Evolutionary conservation across 2,797 vertebrate genomes (phyloP), one percentile per base, ranked within the genome.

Genomic region (Trachops cirrhosus): DNA sequence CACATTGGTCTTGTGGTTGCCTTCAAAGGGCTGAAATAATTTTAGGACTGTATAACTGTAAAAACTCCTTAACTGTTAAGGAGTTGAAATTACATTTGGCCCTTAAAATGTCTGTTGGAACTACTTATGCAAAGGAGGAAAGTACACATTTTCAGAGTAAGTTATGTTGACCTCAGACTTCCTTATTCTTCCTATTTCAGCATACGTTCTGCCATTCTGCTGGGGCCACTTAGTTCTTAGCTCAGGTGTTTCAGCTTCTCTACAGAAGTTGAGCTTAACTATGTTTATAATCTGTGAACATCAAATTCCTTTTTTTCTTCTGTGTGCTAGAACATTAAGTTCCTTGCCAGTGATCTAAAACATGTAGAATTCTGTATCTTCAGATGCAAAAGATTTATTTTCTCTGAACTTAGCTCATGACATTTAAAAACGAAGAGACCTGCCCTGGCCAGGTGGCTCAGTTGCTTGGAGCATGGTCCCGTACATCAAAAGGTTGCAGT

Each of bases 261-360:
- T 62, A 15, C 10, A 68, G 75, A 96, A 95, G 44, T 41, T 93
- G 75, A 77, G 52, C 29, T 92, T 96, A 91, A 82, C 71, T 74
- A 15, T 93, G 64, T 95, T 96, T 95, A 75, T 91, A 94, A 84
- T 91, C 67, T 95, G 73, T 96, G 84, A 94, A 91, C 75, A 90
- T 94, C 50, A 88, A 71, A 90, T 89, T 90, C n/a, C 6, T 39
- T 37, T 48, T 89, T 84, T 96, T 87, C 44, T 90, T 89, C 16
- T 39, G 71, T 77, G 59, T 92, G 34, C 19, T 89, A 77, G 83
- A 92, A 78, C 34, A 82, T 97, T 64, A 95, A 93, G 92, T 87
- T 91, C 37, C 16, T 34, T 88, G 44, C 50, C 44, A 80, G 57
- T 94, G 82, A 94, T 71, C 67, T 91, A 91, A 93, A 84, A 77